Conservation (phyloP, 2,888 invertebrate genomes). For the Dorcus hopei region DNA sequence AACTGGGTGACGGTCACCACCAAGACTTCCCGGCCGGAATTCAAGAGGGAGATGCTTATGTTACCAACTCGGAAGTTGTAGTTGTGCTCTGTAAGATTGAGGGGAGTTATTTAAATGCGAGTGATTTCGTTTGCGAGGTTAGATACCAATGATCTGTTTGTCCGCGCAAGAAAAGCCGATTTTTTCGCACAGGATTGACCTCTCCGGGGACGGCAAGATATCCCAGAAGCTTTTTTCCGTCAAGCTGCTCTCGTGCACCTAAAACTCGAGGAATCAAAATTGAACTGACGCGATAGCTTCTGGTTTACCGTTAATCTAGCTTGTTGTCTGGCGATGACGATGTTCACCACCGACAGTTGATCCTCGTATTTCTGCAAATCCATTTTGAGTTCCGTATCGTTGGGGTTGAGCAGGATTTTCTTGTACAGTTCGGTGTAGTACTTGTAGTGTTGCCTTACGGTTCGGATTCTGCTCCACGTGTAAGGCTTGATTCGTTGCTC, state of each 20-base stretch:
- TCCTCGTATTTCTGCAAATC: slow-evolving; percentile 76
- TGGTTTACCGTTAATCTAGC: slow-evolving; percentile 68
- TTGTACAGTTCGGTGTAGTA: slow-evolving; percentile 69
- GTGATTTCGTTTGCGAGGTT: neutral
- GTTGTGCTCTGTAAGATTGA: slow-evolving; percentile 61
- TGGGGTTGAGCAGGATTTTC: slow-evolving; percentile 66
- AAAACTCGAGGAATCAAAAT: slow-evolving; percentile 40
- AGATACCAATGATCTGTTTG: slow-evolving; percentile 27
- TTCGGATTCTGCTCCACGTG: slow-evolving; percentile 69
- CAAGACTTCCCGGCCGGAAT: slow-evolving; percentile 64
- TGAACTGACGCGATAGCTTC: neutral
- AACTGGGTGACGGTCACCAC: slow-evolving; percentile 72
- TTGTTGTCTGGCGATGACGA: slow-evolving; percentile 75
- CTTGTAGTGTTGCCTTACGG: slow-evolving; percentile 66
- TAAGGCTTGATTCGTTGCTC: slow-evolving; percentile 71
- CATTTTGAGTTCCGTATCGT: slow-evolving; percentile 69
- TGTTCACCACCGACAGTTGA: slow-evolving; percentile 67
- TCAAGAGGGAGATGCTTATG: slow-evolving; percentile 65
- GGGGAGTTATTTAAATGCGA: slow-evolving; percentile 11
- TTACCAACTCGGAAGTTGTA: slow-evolving; percentile 73
- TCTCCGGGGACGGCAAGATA: slow-evolving; percentile 46
- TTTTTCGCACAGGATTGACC: slow-evolving; percentile 43
- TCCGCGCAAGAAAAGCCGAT: slow-evolving; percentile 39
- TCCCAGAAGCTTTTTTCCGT: slow-evolving; percentile 54
- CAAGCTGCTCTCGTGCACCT: slow-evolving; percentile 61